These are phyloP conservation scores for Lasioglossum villosulum DNA, from an alignment of 2,888 invertebrate species.

Conservation along the genomic window DNA sequence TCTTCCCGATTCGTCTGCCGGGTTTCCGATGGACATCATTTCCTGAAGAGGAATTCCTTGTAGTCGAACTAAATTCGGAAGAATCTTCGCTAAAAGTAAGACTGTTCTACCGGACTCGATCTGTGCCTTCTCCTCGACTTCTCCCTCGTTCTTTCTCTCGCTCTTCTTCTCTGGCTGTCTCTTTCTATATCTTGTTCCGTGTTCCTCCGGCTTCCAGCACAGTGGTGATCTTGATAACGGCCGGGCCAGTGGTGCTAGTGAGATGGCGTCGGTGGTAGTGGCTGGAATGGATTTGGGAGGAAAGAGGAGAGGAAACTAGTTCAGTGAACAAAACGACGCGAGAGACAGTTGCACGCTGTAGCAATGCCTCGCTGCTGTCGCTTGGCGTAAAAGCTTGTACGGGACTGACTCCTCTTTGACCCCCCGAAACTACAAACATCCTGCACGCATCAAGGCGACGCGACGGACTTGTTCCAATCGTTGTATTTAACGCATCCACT, in stretches of 20 bases:
- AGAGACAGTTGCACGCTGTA: constrained; percentile 78
- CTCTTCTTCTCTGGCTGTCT: not conserved
- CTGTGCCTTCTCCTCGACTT: constrained; percentile 5
- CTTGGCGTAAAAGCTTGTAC: constrained; percentile 57
- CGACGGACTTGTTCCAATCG: not conserved
- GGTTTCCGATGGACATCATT: constrained; percentile 10
- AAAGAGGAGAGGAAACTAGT: constrained; percentile 82
- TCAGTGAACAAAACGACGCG: constrained; percentile 84
- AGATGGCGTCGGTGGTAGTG: constrained; percentile 65
- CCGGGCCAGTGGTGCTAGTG: constrained; percentile 58
- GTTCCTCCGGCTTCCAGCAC: constrained; percentile 56
- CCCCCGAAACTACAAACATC: constrained; percentile 34
- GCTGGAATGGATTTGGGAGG: constrained; percentile 66
- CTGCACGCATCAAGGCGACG: constrained; percentile 3
- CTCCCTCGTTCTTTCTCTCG: not conserved
- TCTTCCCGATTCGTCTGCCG: not conserved
- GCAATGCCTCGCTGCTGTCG: constrained; percentile 70
- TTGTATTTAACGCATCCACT: not conserved
- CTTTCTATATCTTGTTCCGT: constrained; percentile 10
- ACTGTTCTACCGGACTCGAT: not conserved
- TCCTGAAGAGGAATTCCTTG: constrained; percentile 39
- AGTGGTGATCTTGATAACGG: constrained; percentile 74
- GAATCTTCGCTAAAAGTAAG: constrained; percentile 40
- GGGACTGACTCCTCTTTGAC: constrained; percentile 39
- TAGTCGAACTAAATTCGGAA: constrained; percentile 45